A percentile compares a stretch with the other conserved stretches of the same genome.
These are phyloP conservation scores for Phymanthus crucifer DNA, from an alignment of 92 coral and sea anemone species.

Conservation along the genomic window DNA sequence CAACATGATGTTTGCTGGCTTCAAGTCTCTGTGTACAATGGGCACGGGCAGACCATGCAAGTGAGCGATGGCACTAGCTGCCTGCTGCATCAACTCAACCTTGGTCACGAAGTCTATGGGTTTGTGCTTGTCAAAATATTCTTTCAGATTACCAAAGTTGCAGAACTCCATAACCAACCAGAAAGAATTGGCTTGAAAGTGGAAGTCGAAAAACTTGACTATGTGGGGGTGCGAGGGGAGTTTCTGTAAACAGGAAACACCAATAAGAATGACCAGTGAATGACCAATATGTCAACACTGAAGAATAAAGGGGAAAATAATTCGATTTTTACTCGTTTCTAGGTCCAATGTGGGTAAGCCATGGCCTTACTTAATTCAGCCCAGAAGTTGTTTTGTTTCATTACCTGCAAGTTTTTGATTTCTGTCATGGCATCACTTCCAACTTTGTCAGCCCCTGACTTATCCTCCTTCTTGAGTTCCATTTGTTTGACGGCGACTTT, in stretches of 20 bases:
- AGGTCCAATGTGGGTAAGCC: too few species aligned
- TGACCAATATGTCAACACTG: too few species aligned
- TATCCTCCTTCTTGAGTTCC: neutral
- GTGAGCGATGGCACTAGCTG: constrained; percentile 8
- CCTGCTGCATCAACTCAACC: neutral
- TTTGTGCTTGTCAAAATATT: neutral
- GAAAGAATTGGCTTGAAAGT: neutral
- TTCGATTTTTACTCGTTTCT: neutral
- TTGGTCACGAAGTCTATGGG: constrained; percentile 1
- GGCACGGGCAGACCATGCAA: neutral
- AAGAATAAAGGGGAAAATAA: neutral
- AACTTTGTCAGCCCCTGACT: neutral
- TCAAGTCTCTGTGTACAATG: constrained; percentile 1
- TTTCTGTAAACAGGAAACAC: neutral
- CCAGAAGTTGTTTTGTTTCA: too few species aligned
- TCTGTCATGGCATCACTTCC: constrained; percentile 13
- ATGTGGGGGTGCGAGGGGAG: constrained; percentile 3
- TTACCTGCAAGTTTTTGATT: constrained; percentile 5
- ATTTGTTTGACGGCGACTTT: neutral
- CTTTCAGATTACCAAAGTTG: neutral
- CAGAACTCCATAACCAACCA: constrained; percentile 7
- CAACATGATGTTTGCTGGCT: constrained; percentile 11
- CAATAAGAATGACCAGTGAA: neutral
- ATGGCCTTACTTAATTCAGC: too few species aligned
- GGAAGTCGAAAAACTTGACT: neutral